Conservation (phyloP, 2,113 vertebrate genomes). For the Callipepla californica region DNA sequence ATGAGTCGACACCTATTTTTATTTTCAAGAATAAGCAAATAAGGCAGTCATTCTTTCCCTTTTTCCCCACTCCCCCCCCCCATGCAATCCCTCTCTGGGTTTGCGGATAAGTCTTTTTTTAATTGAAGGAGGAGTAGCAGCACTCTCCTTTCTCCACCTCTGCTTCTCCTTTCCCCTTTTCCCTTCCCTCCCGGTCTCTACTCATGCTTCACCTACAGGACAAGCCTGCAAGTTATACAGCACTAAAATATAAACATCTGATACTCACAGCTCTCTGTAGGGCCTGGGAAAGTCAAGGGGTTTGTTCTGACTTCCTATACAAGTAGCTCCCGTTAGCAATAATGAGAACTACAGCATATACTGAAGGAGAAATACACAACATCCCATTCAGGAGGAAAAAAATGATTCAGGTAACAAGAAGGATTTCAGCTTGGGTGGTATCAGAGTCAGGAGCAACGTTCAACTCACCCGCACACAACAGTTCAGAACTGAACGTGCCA, state of each 20-base stretch:
- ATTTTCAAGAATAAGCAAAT: constrained; percentile 68
- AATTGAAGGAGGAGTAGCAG: neutral
- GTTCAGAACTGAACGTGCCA: neutral
- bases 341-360: neutral
- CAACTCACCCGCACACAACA: neutral
- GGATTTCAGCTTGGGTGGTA: constrained; percentile 8
- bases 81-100: neutral
- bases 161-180: neutral
- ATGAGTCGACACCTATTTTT: constrained; percentile 77
- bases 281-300: neutral
- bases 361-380: neutral
- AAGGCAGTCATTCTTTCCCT: neutral
- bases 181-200: neutral
- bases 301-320: neutral
- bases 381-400: rapidly evolving
- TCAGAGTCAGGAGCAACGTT: neutral
- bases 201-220: neutral
- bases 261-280: neutral
- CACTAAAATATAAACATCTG: neutral
- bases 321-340: neutral
- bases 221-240: neutral
- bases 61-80: neutral
- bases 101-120: constrained; percentile 5
- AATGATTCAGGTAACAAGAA: neutral
- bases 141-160: neutral